Base-by-base conservation (phyloP, 2,113 vertebrate genomes). In the Ptilorrhoa leucosticta region DNA sequence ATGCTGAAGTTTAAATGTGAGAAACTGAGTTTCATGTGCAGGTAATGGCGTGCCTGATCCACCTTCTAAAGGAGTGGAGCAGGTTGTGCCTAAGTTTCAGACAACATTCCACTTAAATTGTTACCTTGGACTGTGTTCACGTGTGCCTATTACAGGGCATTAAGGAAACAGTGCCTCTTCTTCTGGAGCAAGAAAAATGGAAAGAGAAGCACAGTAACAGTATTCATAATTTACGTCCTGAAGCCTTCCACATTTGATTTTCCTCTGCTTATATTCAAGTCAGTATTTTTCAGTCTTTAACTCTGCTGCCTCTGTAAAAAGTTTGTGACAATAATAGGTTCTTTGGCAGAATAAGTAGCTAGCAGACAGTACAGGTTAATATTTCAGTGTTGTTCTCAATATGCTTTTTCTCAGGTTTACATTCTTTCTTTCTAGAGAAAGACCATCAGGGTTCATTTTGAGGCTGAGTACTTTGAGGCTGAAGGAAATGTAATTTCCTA, bases 91-190 rank as follows among this genome's bases (percentile, higher is more conserved):
- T 11, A 44, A 37, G 53, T 93, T 58, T 94, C 0, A 0, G 78
- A 19, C 92, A 79, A 30, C 88, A 85, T 97, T 95, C 88, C 94
- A 42, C 75, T 56, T 68, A 71, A 91, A 88, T 92, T 92, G 75
- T 87, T 73, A 90, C 75, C 33, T 87, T 76, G 70, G n/a, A 60
- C 45, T 39, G 7, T 80, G 57, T 51, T 87, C 65, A 54, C 2
- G 0, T 71, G 44, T 47, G 22, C 37, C 45, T 93, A 8, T 76
- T 85, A 87, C 40, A 64, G 14, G 17, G 4, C n/a, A 44, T 64
- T 78, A 66, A 51, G 48, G 72, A 76, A 85, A 68, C 28, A 61
- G 31, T 57, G 42, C 16, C n/a, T 68, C 24, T 64, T 70, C 44
- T 76, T 94, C 61, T 42, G 31, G 47, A 86, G 39, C 16, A 73